Evolutionary conservation across 1,140 invertebrate species (phyloP).

Genomic region (Hyles vespertilio): DNA sequence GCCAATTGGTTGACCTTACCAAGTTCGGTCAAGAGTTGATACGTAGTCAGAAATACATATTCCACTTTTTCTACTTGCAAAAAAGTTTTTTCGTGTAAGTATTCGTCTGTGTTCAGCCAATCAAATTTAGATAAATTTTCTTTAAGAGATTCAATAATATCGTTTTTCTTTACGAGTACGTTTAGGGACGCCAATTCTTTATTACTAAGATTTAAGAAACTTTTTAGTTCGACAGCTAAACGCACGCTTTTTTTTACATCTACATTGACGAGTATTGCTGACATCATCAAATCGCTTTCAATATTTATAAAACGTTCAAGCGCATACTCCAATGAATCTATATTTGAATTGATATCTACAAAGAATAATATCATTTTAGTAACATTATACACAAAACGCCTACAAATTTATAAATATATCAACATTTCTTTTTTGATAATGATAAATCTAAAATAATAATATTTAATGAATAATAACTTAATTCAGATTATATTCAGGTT

Average conservation of each 20-base stretch:
- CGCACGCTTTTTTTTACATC: conserved; percentile 18
- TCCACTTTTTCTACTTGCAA: conserved; percentile 26
- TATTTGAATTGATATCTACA: conserved; percentile 43
- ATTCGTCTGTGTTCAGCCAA: conserved; percentile 29
- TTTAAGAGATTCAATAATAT: conserved; percentile 20
- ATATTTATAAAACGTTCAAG: conserved; percentile 25
- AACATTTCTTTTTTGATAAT: too few species aligned
- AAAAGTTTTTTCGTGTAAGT: conserved; percentile 16
- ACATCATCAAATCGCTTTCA: conserved; percentile 18
- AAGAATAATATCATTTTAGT: conserved; percentile 13
- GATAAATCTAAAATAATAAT: too few species aligned
- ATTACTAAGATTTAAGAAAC: conserved; percentile 6
- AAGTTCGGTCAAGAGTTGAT: conserved; percentile 31
- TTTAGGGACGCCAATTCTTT: conserved; percentile 9
- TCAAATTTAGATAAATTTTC: conserved; percentile 27
- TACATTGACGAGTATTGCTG: conserved; percentile 7
- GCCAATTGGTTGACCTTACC: conserved; percentile 2
- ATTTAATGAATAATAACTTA: too few species aligned
- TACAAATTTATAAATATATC: too few species aligned
- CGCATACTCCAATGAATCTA: conserved; percentile 30
- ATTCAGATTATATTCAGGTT: not conserved
- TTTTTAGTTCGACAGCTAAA: conserved; percentile 21
- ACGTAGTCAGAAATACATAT: conserved; percentile 23
- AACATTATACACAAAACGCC: too few species aligned
- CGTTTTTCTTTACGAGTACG: conserved; percentile 12